Percentiles rank a stretch among this genome's conserved stretches.
These are phyloP conservation scores for Loripinus fragilis DNA, from an alignment of 2,888 invertebrate genomes.

Conservation along the genomic window DNA sequence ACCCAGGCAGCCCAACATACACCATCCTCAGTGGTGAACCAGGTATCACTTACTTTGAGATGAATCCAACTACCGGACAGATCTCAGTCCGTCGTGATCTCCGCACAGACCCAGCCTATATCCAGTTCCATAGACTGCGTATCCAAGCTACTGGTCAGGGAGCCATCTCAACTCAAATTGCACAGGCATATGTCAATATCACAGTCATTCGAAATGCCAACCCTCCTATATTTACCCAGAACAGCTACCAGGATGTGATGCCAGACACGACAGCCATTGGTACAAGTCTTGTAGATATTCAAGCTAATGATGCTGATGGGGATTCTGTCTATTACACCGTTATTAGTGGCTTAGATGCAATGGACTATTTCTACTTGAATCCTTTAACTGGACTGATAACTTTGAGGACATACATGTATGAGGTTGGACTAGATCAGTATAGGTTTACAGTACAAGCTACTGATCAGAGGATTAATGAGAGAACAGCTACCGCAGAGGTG, in stretches of 20 bases:
- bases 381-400: constrained; percentile 70
- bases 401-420: constrained; percentile 54
- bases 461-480: constrained; percentile 72
- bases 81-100: constrained; percentile 66
- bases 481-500: constrained; percentile 54
- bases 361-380: constrained; percentile 76
- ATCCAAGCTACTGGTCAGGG: constrained; percentile 68
- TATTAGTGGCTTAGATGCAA: constrained; percentile 37
- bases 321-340: constrained; percentile 33
- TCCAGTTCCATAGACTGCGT: constrained; percentile 67
- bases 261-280: constrained; percentile 68
- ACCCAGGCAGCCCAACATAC: constrained; percentile 67
- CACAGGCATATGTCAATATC: constrained; percentile 72
- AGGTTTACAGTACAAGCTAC: constrained; percentile 73
- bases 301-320: constrained; percentile 74
- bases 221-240: constrained; percentile 70
- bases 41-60: constrained; percentile 62
- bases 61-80: constrained; percentile 54
- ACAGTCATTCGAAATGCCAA: constrained; percentile 76
- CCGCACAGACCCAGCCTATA: constrained; percentile 61
- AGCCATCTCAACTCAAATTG: constrained; percentile 68
- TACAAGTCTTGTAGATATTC: constrained; percentile 59
- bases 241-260: constrained; percentile 60
- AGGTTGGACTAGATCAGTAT: constrained; percentile 55
- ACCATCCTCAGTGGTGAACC: constrained; percentile 61